Evolutionary conservation across 2,797 vertebrate genomes (phyloP).

Genomic region (Hyperoplus immaculatus): DNA sequence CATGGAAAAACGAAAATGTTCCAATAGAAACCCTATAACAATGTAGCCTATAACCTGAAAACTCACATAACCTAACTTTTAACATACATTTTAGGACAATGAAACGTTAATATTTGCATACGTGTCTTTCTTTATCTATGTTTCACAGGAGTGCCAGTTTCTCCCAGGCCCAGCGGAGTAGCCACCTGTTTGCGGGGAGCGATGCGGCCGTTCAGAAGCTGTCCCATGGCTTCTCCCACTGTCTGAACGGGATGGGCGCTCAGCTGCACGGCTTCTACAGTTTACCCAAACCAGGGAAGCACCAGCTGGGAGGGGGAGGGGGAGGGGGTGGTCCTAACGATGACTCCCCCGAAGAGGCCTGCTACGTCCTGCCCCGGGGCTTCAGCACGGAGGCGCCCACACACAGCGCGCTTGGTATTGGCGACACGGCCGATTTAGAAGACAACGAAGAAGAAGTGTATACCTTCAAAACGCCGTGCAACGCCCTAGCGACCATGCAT

Average conservation of each 20-base stretch:
- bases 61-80: too few species aligned
- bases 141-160: constrained; percentile 95
- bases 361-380: constrained; percentile 91
- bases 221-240: constrained; percentile 93
- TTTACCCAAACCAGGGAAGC: constrained; percentile 93
- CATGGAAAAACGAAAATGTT: too few species aligned
- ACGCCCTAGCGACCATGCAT: constrained; percentile 89
- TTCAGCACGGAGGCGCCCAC: constrained; percentile 88
- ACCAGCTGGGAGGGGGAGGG: constrained; percentile 61
- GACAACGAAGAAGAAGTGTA: constrained; percentile 92
- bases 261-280: constrained; percentile 96
- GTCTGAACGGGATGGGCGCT: constrained; percentile 90
- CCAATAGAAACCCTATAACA: too few species aligned
- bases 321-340: constrained; percentile 56
- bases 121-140: constrained; percentile 36
- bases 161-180: constrained; percentile 91
- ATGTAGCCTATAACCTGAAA: too few species aligned
- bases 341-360: constrained; percentile 86
- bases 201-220: constrained; percentile 93
- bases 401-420: constrained; percentile 85
- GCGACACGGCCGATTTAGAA: constrained; percentile 87
- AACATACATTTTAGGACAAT: not conserved
- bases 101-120: constrained; percentile 1
- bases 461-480: constrained; percentile 95
- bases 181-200: constrained; percentile 89